Evolutionary conservation across 2,888 invertebrate genomes (phyloP).

Genomic region (Eledone cirrhosa): DNA sequence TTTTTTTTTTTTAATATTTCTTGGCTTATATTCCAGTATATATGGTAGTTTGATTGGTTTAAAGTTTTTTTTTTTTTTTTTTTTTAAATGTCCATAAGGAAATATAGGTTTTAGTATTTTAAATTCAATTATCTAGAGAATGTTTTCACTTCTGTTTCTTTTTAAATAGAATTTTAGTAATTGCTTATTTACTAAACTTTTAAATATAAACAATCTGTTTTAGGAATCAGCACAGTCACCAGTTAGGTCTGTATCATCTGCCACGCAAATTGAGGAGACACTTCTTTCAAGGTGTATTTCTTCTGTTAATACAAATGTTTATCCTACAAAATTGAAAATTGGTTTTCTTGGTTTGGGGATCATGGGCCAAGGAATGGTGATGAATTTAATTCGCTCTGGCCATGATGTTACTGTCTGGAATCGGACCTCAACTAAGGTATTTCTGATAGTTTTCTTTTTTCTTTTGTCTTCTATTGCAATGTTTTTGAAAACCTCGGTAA

Average conservation of each 20-base stretch:
- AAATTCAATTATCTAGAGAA: too few species aligned
- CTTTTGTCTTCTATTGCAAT: not conserved
- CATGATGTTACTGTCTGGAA: conserved; percentile 95
- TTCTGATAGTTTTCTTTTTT: not conserved
- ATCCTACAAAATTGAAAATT: conserved; percentile 85
- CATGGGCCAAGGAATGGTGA: conserved; percentile 94
- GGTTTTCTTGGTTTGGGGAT: conserved; percentile 95
- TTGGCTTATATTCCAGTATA: too few species aligned
- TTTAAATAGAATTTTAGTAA: too few species aligned
- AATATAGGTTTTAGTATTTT: too few species aligned
- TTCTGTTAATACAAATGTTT: conserved; percentile 76
- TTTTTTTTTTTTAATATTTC: too few species aligned
- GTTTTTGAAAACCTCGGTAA: not conserved
- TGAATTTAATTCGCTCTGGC: conserved; percentile 91
- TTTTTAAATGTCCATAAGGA: too few species aligned
- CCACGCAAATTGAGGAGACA: conserved; percentile 44
- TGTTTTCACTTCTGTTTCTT: too few species aligned
- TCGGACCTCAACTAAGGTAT: conserved; percentile 86
- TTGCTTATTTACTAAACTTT: too few species aligned
- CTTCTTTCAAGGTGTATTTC: conserved; percentile 32
- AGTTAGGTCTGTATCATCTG: conserved; percentile 37
- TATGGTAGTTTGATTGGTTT: too few species aligned
- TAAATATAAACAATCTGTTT: too few species aligned
- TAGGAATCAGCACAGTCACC: not conserved
- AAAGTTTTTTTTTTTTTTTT: too few species aligned